Conservation (phyloP, 2,113 vertebrate species). For the Trachemys scripta region DNA sequence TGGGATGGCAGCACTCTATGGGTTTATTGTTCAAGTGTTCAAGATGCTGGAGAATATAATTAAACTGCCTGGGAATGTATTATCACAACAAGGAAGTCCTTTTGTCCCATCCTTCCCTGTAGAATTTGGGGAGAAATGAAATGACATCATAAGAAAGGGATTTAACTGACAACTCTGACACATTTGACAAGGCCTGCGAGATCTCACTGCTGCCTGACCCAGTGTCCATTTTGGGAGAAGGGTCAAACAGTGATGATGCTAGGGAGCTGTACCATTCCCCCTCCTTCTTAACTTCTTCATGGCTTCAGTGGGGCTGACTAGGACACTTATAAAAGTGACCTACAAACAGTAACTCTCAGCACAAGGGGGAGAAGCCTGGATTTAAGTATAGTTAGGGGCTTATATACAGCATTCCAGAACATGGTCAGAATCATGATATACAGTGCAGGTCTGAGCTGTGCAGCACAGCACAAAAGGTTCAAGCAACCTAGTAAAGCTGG, state of each 20-base stretch:
- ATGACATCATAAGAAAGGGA: neutral
- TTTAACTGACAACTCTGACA: neutral
- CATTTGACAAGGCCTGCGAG: neutral
- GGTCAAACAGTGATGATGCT: neutral
- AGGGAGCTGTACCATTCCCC: neutral
- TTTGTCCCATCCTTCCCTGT: conserved; percentile 25
- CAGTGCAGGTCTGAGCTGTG: conserved; percentile 16
- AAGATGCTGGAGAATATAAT: conserved; percentile 62
- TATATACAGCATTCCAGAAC: neutral
- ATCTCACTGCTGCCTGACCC: neutral
- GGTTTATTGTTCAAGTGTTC: conserved; percentile 33
- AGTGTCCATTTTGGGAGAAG: neutral
- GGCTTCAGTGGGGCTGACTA: neutral
- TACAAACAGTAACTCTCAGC: neutral
- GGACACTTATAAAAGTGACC: neutral
- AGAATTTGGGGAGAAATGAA: conserved; percentile 55
- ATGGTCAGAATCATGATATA: neutral
- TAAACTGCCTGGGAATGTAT: conserved; percentile 57
- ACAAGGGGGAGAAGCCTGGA: neutral
- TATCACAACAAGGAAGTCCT: conserved; percentile 50
- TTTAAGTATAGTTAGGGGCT: neutral
- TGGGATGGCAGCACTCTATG: conserved; percentile 38
- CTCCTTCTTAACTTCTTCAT: too few relatives aligned
- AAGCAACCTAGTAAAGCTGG: conserved; percentile 35
- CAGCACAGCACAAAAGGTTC: conserved; percentile 46